Conservation (phyloP, 2,888 invertebrate species). For the Helobdella robusta region DNA sequence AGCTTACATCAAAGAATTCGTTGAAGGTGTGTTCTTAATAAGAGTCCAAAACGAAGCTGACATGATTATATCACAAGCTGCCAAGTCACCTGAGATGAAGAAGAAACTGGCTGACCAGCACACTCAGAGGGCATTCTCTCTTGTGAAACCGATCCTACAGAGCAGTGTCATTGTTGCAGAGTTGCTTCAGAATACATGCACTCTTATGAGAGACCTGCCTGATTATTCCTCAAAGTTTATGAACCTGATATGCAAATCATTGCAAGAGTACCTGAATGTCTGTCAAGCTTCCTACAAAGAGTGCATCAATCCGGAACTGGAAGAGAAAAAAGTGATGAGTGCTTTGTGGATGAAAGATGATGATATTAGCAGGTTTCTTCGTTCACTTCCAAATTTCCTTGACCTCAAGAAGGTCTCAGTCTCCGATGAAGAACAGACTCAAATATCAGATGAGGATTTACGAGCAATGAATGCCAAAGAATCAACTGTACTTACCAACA, state of each 20-base stretch:
- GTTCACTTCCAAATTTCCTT: constrained; percentile 60
- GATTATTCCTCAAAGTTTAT: constrained; percentile 66
- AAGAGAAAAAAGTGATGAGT: constrained; percentile 61
- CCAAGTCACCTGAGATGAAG: constrained; percentile 61
- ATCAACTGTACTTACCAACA: constrained; percentile 82
- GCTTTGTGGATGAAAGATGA: constrained; percentile 83
- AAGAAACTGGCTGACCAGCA: constrained; percentile 64
- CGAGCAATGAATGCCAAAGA: constrained; percentile 72
- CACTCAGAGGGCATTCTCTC: constrained; percentile 58
- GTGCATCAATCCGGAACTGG: constrained; percentile 63
- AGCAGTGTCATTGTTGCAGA: constrained; percentile 62
- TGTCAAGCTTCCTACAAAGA: constrained; percentile 61
- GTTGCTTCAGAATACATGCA: constrained; percentile 60
- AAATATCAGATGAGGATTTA: constrained; percentile 68
- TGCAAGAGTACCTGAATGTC: constrained; percentile 65
- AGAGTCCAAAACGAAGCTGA: constrained; percentile 61
- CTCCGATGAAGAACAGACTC: constrained; percentile 39
- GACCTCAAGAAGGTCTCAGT: constrained; percentile 40
- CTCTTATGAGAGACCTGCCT: constrained; percentile 63
- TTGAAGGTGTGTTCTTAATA: constrained; percentile 70
- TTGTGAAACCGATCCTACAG: constrained; percentile 60
- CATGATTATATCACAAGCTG: constrained; percentile 56
- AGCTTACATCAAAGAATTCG: constrained; percentile 74
- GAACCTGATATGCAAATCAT: constrained; percentile 61
- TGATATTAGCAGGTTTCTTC: constrained; percentile 75